Percentiles rank a stretch among this genome's conserved stretches.
phyloP scores from a whole-genome alignment of 2,888 invertebrate species.

The Anthophora plumipes region DNA sequence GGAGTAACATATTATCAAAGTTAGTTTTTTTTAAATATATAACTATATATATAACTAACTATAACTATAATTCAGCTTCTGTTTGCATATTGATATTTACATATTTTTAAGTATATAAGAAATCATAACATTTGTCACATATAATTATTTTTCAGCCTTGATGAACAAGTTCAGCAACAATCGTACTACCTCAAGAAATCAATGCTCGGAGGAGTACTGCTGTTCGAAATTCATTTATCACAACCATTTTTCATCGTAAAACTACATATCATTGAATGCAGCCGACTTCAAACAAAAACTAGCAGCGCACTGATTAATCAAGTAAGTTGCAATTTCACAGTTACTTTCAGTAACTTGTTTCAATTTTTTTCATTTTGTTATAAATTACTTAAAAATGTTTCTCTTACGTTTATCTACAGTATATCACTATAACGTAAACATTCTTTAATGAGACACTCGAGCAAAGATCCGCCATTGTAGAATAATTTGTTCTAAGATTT shows the following conservation, averaged over 20 bases:
- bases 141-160: slow-evolving; percentile 56
- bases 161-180: slow-evolving; percentile 68
- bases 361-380: neutral
- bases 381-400: neutral
- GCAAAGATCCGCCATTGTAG: no score
- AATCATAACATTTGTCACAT: no score
- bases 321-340: slow-evolving; percentile 77
- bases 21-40: no score
- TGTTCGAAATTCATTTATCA: slow-evolving; percentile 89
- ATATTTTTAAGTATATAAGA: no score
- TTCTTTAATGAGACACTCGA: no score
- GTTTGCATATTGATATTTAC: slow-evolving; percentile 1
- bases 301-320: slow-evolving; percentile 86
- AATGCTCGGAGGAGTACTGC: slow-evolving; percentile 89
- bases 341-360: neutral
- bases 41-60: no score
- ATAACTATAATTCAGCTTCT: no score
- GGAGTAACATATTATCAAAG: no score
- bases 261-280: slow-evolving; percentile 88
- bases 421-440: no score
- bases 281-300: slow-evolving; percentile 86
- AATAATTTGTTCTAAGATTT: no score
- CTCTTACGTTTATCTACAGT: no score
- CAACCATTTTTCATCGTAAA: slow-evolving; percentile 90
- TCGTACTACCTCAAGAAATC: slow-evolving; percentile 88